Percentiles rank a stretch among this genome's conserved stretches.
These are phyloP conservation scores for Camelus bactrianus DNA, from an alignment of 2,113 vertebrate species.

Conservation along the genomic window DNA sequence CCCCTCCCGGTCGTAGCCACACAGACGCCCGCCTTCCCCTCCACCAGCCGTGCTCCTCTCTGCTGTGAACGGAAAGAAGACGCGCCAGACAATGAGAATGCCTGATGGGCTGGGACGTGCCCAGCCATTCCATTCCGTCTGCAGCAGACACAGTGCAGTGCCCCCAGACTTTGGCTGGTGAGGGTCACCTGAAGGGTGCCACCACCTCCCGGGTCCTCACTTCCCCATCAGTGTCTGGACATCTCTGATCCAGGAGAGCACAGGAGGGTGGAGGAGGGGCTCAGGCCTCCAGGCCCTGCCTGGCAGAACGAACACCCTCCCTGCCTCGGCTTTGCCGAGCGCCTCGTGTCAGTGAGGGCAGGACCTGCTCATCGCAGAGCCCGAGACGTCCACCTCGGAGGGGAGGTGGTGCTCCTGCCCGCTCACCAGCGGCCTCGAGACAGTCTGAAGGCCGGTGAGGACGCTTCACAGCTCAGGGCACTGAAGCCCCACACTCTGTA, in stretches of 20 bases:
- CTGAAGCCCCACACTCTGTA: background rate
- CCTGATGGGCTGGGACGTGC: background rate
- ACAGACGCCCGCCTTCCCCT: accelerated
- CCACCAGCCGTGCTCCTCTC: accelerated
- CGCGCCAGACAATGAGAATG: background rate
- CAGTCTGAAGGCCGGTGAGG: background rate
- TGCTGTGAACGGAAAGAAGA: accelerated
- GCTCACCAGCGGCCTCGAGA: background rate
- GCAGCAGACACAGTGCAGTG: background rate
- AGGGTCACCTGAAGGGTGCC: background rate
- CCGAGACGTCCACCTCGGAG: accelerated
- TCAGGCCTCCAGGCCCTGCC: background rate
- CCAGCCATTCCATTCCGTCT: background rate
- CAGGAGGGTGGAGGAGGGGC: background rate
- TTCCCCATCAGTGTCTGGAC: background rate
- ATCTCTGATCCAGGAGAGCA: background rate
- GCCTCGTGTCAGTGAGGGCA: background rate
- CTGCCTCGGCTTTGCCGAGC: no score
- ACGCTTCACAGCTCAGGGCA: no score
- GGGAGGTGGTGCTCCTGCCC: no score
- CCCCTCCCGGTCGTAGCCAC: accelerated
- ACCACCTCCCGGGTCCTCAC: accelerated
- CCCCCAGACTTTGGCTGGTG: background rate
- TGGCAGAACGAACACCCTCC: background rate
- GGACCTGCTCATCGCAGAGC: background rate